phyloP scores from a whole-genome alignment of 2,888 invertebrate species.

The Chloromyia formosa region DNA sequence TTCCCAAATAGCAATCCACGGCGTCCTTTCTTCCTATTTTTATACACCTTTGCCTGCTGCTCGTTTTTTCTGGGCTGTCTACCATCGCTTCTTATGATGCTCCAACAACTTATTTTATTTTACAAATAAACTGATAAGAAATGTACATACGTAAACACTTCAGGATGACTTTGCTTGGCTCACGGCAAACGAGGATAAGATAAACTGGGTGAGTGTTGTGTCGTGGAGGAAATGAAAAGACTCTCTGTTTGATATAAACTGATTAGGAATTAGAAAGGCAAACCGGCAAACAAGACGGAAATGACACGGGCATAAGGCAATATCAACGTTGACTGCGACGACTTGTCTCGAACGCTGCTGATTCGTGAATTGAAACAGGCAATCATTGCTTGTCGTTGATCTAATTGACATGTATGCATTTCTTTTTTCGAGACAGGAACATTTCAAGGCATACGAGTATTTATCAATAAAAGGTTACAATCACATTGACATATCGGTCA shows the following conservation, averaged over 20 bases:
- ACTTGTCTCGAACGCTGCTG: not conserved
- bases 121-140: conserved; percentile 42
- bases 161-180: conserved; percentile 11
- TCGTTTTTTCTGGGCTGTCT: too few relatives aligned
- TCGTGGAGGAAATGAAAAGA: conserved; percentile 41
- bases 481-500: too few relatives aligned
- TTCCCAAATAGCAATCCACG: not conserved
- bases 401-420: too few relatives aligned
- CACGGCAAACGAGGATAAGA: conserved; percentile 22
- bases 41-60: too few relatives aligned
- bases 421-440: too few relatives aligned
- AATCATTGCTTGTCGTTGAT: not conserved
- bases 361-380: not conserved
- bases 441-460: too few relatives aligned
- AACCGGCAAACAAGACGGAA: conserved; percentile 23
- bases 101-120: conserved; percentile 31
- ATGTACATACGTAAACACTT: conserved; percentile 45
- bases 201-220: conserved; percentile 14
- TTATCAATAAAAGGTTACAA: too few relatives aligned
- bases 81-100: conserved; percentile 29
- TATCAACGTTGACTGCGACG: not conserved
- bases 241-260: conserved; percentile 45
- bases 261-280: conserved; percentile 48
- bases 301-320: not conserved
- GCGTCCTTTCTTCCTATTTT: conserved; percentile 25